Evolutionary conservation across 2,888 invertebrate genomes (phyloP), one percentile per base, ranked within the genome.

Genomic region (Lithophane socia): DNA sequence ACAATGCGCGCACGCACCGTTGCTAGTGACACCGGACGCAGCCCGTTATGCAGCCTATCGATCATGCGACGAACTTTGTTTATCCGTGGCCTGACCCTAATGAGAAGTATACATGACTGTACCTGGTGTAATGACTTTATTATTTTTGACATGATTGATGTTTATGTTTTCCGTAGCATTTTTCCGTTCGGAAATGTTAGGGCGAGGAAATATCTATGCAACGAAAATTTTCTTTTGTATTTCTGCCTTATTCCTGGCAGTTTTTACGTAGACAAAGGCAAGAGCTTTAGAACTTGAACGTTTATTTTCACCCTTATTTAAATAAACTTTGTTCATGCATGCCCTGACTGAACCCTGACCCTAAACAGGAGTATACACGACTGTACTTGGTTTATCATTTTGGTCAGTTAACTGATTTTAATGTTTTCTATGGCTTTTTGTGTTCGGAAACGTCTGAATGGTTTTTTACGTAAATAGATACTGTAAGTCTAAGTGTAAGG

Each of bases 31-130:
- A 89, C 91, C 94, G 93, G 94, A 93, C 93, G 91, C 79, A 91
- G 86, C 81, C 93, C 93, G 93, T 93, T 94, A 93, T 87, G 80
- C 88, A 85, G 85, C 83, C 88, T 91, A 92, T 92, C 92, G 89
- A 92, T 93, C 93, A 92, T 85, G 85, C 80, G 85, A 85, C 88
- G 88, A 87, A 86, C 89, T 91, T 89, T 89, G 91, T 89, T 89
- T 89, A 88, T 88, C 82, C 87, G 81, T 80, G 80, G 64, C 37
- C 74, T 92, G 92, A 92, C 92, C 91, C 86, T 92, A 93, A 93
- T 93, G 91, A 92, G 90, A 85, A 81, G 79, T 86, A 79, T 86
- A 80, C 82, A 77, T 78, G 78, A 56, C n/a, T 24, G 63, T 77
- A 67, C 77, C 63, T 77, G 42, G 47, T 67, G 58, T 77, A 77